A percentile compares a stretch with the other conserved stretches of the same genome.
phyloP scores from a whole-genome alignment of 2,888 invertebrate species.

The Troglohyphantes excavatus region DNA sequence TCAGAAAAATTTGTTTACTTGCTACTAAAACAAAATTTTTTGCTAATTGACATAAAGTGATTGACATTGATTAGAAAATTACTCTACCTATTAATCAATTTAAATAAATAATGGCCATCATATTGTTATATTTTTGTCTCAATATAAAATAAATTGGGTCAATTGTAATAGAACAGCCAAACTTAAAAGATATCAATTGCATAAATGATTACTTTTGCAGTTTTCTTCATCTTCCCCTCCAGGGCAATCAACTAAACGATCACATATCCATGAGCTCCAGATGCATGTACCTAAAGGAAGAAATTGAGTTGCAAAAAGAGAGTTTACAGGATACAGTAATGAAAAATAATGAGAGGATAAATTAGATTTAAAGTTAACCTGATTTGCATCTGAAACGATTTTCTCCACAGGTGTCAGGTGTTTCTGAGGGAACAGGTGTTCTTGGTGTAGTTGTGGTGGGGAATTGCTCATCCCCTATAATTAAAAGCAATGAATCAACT shows the following conservation, averaged over 20 bases:
- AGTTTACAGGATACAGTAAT: neutral
- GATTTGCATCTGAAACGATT: slow-evolving; percentile 86
- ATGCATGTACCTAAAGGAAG: slow-evolving; percentile 85
- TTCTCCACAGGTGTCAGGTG: slow-evolving; percentile 83
- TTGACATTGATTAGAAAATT: too few species aligned
- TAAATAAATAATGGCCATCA: too few species aligned
- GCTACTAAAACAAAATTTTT: too few species aligned
- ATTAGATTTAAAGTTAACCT: slow-evolving; percentile 80
- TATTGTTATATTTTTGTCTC: too few species aligned
- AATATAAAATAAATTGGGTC: too few species aligned
- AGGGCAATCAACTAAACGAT: slow-evolving; percentile 85
- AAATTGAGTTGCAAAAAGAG: neutral
- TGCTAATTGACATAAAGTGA: too few species aligned
- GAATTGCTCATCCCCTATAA: slow-evolving; percentile 75
- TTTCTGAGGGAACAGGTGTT: slow-evolving; percentile 79
- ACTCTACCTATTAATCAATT: too few species aligned
- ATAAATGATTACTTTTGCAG: slow-evolving; percentile 82
- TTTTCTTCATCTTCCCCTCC: slow-evolving; percentile 86
- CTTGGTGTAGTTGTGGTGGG: slow-evolving; percentile 80
- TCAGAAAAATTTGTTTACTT: too few species aligned
- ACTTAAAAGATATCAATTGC: too few species aligned
- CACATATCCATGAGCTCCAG: slow-evolving; percentile 86
- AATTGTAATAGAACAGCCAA: too few species aligned
- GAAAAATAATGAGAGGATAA: neutral
- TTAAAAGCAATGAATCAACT: too few species aligned